Conservation (phyloP, 2,113 vertebrate species). For the Ondatra zibethicus region DNA sequence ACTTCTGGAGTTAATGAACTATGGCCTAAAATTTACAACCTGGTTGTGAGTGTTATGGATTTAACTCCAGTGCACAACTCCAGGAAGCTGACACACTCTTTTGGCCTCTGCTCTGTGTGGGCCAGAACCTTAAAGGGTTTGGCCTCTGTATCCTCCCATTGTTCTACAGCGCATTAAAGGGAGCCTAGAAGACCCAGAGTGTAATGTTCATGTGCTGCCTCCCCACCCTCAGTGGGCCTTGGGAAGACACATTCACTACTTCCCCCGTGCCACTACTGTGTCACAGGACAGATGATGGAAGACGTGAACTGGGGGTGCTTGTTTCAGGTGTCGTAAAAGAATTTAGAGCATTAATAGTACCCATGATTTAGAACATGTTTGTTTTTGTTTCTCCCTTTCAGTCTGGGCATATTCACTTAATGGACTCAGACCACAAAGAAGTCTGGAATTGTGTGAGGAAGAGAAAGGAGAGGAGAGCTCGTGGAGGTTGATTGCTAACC, state of each 20-base stretch:
- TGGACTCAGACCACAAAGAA: background rate
- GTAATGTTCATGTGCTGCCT: background rate
- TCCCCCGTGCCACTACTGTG: background rate
- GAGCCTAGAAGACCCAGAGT: background rate
- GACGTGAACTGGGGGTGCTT: background rate
- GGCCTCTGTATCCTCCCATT: background rate
- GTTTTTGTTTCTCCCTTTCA: background rate
- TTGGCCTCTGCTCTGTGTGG: background rate
- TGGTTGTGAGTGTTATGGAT: conserved; percentile 74
- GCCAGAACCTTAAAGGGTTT: background rate
- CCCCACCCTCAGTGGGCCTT: background rate
- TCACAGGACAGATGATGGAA: background rate
- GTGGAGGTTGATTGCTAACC: background rate
- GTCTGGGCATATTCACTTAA: background rate
- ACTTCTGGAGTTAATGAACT: conserved; percentile 85
- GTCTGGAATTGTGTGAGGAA: background rate
- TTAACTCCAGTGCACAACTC: background rate
- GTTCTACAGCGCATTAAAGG: background rate
- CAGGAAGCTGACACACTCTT: background rate
- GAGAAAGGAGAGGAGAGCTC: background rate
- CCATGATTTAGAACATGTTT: background rate
- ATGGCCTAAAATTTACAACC: conserved; percentile 78
- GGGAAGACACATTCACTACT: background rate
- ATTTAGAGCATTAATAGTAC: background rate
- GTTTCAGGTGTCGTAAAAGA: conserved; percentile 6